Base-by-base conservation (phyloP, 1,140 invertebrate genomes). In the Calosoma granatense region DNA sequence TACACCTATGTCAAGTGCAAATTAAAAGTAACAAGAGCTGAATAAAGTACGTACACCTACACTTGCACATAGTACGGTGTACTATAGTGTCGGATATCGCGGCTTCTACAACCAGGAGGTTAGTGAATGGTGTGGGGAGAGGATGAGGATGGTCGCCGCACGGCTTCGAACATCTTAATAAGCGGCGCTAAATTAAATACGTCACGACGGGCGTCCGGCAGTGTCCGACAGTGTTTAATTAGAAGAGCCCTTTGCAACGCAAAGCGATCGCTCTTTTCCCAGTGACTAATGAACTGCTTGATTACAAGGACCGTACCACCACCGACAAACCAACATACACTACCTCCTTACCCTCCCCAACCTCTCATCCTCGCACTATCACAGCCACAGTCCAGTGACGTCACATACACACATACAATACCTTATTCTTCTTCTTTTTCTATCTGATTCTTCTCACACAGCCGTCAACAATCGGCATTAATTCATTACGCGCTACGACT, bases 161-260 rank as follows among this genome's bases (percentile, higher is more conserved):
- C 17, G 9, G 41, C 41, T 17, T 47, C 9, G 9, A 47, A 47
- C 41, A 47, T 47, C 41, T 47, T 47, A 47, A 47, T 47, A 47
- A 47, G 41, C 41, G 41, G 41, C 41, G 41, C 41, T 47, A 47
- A 47, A 47, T 47, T 47, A 47, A 47, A 47, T 47, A 47, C 41
- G 41, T 47, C 41, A 47, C 41, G 41, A 17, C 41, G 41, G 41
- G 41, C 41, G 41, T 47, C 41, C 41, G 15, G 9, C 41, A 17
- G 41, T 17, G 41, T 47, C 41, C 41, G 41, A 47, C 41, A 47
- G 41, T 47, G 41, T 47, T 47, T 47, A 47, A 47, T 47, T 47
- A 47, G 41, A 47, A 3, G 41, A 47, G 41, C 15, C 41, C 41
- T 17, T 47, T 17, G 41, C 41, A 17, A 47, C 6, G 6, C 41